Base-by-base conservation (phyloP, 2,797 vertebrate genomes). In the Cheirogaleus major region DNA sequence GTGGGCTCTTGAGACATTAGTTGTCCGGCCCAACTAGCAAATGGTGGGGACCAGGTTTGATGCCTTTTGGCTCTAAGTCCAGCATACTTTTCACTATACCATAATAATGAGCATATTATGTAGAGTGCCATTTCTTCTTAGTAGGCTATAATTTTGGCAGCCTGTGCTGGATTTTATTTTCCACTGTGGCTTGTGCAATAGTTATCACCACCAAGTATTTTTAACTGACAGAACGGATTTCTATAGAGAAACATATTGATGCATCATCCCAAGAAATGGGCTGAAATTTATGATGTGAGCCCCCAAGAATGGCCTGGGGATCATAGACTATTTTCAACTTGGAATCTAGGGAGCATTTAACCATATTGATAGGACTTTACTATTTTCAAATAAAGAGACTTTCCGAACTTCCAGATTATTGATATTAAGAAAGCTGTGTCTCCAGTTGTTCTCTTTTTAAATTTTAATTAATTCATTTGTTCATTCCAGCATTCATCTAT, bases 121-220 rank as follows among this genome's bases (percentile, higher is more conserved):
- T 85, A 82, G 88, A 80, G 79, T 72, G 67, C 52, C 73, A 85
- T 93, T 72, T 92, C 93, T 96, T 76, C 75, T 88, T 50, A 91
- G 84, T 76, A 81, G 63, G 80, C 79, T 94, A 83, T 95, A 95
- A 96, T 93, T 95, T 95, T 95, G 94, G 65, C 52, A 93, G 35
- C 93, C 41, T 17, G 32, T 65, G 89, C 69, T 89, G 69, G 95
- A 92, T 93, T 96, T 95, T 96, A 78, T 91, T 95, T 96, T 95
- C 88, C 88, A 81, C 43, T 69, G 65, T 73, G 90, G 43, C 50
- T 97, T 97, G 23, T 87, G 75, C 70, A 96, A 92, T 76, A 92
- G 72, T 83, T 95, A 73, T 75, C 78, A 61, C 41, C 41, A 67
- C 32, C 57, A 65, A 81, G 27, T 89, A 93, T 91, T 96, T 97